Conservation (phyloP, 2,888 invertebrate species). For the Corbicula japonica region DNA sequence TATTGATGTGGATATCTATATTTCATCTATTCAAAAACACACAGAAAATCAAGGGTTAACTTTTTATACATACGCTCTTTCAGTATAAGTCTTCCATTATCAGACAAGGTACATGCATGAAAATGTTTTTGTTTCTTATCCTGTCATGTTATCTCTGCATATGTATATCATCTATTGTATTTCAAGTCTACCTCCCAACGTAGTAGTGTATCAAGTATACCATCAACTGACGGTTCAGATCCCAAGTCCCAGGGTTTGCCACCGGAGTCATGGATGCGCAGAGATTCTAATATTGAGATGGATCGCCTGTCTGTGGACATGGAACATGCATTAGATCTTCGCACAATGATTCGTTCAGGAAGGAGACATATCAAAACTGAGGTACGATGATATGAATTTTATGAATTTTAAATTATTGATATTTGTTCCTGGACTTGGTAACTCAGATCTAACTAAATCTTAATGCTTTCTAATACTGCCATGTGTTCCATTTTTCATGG, state of each 20-base stretch:
- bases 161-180: too few relatives aligned
- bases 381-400: conserved; percentile 84
- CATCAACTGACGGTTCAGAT: conserved; percentile 19
- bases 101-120: too few relatives aligned
- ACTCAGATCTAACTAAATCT: too few relatives aligned
- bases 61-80: too few relatives aligned
- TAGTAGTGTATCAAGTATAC: conserved; percentile 53
- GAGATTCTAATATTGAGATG: conserved; percentile 29
- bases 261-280: conserved; percentile 47
- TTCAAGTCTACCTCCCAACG: conserved; percentile 36
- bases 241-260: conserved; percentile 63
- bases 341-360: conserved; percentile 89
- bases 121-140: too few relatives aligned
- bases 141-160: too few relatives aligned
- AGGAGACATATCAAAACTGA: conserved; percentile 89
- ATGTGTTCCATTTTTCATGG: too few relatives aligned
- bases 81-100: too few relatives aligned
- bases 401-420: background rate
- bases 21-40: too few relatives aligned
- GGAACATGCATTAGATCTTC: conserved; percentile 93
- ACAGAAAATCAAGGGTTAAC: too few relatives aligned
- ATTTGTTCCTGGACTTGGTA: background rate
- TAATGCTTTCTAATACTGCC: too few relatives aligned
- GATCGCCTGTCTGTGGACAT: conserved; percentile 90
- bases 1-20: too few relatives aligned